phyloP scores from a whole-genome alignment of 2,797 vertebrate genomes.

The Calcarius lapponicus region DNA sequence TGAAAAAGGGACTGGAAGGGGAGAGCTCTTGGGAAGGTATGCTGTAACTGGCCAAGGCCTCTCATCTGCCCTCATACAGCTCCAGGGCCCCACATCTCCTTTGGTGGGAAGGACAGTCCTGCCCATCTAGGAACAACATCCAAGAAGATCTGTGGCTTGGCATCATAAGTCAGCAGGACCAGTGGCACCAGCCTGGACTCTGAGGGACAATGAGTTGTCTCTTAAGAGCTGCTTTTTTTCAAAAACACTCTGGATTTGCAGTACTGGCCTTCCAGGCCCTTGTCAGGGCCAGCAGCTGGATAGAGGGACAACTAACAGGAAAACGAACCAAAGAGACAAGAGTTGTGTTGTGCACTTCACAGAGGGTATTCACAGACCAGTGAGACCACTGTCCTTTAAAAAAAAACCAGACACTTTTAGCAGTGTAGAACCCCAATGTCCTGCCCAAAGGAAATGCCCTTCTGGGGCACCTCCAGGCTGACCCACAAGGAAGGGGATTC shows the following conservation, averaged over 20 bases:
- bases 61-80: not conserved
- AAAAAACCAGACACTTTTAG: not conserved
- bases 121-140: not conserved
- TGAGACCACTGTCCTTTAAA: not conserved
- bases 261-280: not conserved
- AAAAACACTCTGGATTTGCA: not conserved
- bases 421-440: not conserved
- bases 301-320: not conserved
- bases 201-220: accelerated
- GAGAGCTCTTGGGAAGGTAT: not conserved
- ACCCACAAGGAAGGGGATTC: not conserved
- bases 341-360: not conserved
- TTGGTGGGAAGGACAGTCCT: not conserved
- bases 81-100: not conserved
- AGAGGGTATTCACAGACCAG: not conserved
- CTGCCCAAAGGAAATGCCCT: not conserved
- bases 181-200: not conserved
- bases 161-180: not conserved
- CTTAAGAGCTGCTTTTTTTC: not conserved
- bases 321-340: not conserved
- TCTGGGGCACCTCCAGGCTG: not conserved
- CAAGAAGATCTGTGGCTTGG: not conserved
- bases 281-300: not conserved
- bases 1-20: not conserved
- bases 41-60: not conserved